Evolutionary conservation across 2,797 vertebrate species (phyloP), one percentile per base, ranked within the genome.

Genomic region (Tokudaia tokunoshimensis): DNA sequence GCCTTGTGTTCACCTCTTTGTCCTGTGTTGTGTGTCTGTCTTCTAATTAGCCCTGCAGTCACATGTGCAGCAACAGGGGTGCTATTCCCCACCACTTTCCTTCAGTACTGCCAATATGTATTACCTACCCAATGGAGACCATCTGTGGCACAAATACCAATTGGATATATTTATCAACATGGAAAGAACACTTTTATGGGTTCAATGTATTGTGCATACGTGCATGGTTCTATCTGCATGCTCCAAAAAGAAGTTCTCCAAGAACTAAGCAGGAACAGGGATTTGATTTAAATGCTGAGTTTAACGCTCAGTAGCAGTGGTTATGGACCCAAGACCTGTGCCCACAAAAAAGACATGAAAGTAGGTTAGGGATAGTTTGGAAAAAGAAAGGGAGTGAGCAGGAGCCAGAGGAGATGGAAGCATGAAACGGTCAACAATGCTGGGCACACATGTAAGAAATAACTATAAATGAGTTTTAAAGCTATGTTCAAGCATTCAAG

Each of bases 1-100:
- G 34, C 86, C 93, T 91, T 86, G 86, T 96, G 65, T 96, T 96
- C 31, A 84, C 82, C 89, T 85, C 67, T 91, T 97, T 92, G 61
- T 72, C 44, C 65, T 81, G 59, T 57, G 13, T 50, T 93, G 70
- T 93, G 70, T 41, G 94, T 34, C 87, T 96, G 78, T 94, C 76
- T 75, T 95, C 93, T 96, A 94, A 96, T 95, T 94, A 89, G 96
- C 44, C 55, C 34, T 1, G 2, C 17, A 50, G 96, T 87, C 26
- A 93, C 34, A 85, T 96, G 91, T 57, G n/a, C 83, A 75, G 47
- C 67, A 84, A 1, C 44, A 88, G 52, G 74, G 47, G 57, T 84
- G 47, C 63, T 75, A 12, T 92, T 95, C 57, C 24, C 50, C 5
- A 52, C 52, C 24, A 74, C 78, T 78, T 92, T 78, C 72, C 82